Base-by-base conservation (phyloP, 2,888 invertebrate genomes). In the Fragum sueziense region DNA sequence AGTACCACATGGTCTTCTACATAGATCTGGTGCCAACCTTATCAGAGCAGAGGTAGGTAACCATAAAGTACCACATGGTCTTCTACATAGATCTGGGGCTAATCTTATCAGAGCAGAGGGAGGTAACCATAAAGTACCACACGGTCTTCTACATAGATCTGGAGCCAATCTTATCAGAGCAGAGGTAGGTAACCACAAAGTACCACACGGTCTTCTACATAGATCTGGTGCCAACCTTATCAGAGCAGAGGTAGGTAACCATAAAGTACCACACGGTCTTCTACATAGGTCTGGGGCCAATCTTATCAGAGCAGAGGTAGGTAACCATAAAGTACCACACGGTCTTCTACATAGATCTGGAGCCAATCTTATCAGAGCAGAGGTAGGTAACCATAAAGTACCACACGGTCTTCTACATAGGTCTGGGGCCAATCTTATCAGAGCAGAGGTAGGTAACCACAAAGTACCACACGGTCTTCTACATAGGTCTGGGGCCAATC, bases 401-500 rank as follows among this genome's bases (percentile, higher is more conserved):
- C 88, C 91, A 4, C 87, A 89, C 62, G 85, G 88, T 7, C 84
- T 91, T 0, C 54, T 90, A n/a, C 72, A 88, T 47, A 85, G 88
- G 22, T 93, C 95, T 0, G 89, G 91, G n/a, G 94, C 94, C 14
- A 91, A 90, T 20, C 68, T 94, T 4, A 88, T 93, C n/a, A 92
- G 95, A 29, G 94, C 96, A 6, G 92, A 94, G 84, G 95, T 95
- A 61, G 96, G 95, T 62, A 96, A 96, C 88, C 47, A 47, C 47
- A 47, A 86, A 41, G 83, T 91, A 4, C 88, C 91, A 4, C 87
- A 89, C 62, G 85, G 88, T 7, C 84, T 91, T 0, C 54, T 90
- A n/a, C 72, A 88, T 47, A 85, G 88, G 22, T 93, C 95, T 0
- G 89, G 91, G n/a, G 94, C 94, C 14, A 91, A 90, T 20, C 68